Evolutionary conservation across 2,113 vertebrate genomes (phyloP).

Genomic region (Lophochroa leadbeateri): DNA sequence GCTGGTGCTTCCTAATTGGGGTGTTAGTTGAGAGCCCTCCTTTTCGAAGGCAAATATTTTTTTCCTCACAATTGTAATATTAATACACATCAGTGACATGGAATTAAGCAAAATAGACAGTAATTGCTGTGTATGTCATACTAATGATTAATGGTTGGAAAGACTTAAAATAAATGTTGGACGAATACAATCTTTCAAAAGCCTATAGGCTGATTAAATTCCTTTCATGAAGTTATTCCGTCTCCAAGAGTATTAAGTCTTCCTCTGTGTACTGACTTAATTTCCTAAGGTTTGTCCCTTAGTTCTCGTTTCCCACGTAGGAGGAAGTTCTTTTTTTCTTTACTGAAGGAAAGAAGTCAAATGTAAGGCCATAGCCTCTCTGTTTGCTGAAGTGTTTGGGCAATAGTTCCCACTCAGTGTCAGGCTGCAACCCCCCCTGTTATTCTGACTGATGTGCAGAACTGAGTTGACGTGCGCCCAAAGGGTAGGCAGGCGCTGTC

Average conservation of each 20-base stretch:
- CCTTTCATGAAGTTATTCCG: background rate
- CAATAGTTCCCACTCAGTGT: background rate
- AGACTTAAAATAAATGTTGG: slow-evolving; percentile 27
- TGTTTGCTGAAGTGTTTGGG: background rate
- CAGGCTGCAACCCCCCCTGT: background rate
- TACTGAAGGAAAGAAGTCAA: background rate
- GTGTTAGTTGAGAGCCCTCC: background rate
- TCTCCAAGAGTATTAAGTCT: background rate
- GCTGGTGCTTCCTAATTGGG: background rate
- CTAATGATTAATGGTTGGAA: slow-evolving; percentile 31
- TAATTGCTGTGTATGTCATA: slow-evolving; percentile 40
- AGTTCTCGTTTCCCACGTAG: background rate
- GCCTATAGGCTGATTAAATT: background rate
- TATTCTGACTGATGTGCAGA: background rate
- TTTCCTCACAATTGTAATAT: background rate
- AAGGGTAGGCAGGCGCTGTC: background rate
- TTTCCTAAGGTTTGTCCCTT: slow-evolving; percentile 13
- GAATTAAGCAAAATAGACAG: slow-evolving; percentile 47
- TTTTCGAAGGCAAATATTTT: background rate
- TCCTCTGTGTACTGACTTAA: background rate
- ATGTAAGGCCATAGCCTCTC: background rate
- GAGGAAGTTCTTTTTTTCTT: background rate
- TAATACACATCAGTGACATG: slow-evolving; percentile 2
- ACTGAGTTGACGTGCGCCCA: background rate
- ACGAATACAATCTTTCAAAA: background rate